Percentiles rank a stretch among this genome's conserved stretches.
Evolutionary conservation across 2,888 invertebrate species (phyloP).

Genomic region (Tanytarsus gracilentus): DNA sequence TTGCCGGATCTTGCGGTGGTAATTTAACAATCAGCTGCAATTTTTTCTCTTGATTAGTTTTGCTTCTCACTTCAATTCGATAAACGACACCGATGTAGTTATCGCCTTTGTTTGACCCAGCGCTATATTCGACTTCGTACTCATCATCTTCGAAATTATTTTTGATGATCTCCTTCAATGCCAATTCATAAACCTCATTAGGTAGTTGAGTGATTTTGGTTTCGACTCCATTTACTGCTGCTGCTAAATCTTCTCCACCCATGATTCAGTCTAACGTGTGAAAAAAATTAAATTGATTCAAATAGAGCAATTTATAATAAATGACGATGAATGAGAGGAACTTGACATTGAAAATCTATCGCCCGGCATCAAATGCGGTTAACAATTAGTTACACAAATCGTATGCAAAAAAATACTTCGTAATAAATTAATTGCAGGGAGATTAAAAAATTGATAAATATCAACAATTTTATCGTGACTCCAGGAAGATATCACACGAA

Average conservation of each 20-base stretch:
- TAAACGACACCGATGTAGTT: conserved; percentile 39
- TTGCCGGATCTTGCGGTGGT: conserved; percentile 36
- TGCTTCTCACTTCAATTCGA: conserved; percentile 32
- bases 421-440: too few species aligned
- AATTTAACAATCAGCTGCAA: conserved; percentile 35
- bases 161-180: conserved; percentile 34
- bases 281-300: neutral
- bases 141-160: conserved; percentile 30
- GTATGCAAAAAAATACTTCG: too few species aligned
- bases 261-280: neutral
- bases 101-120: conserved; percentile 38
- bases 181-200: conserved; percentile 33
- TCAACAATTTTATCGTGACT: too few species aligned
- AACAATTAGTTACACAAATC: too few species aligned
- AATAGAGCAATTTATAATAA: too few species aligned
- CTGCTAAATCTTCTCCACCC: neutral
- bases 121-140: too few species aligned
- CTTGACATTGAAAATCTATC: conserved; percentile 4
- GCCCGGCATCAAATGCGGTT: too few species aligned
- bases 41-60: neutral
- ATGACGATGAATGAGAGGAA: neutral
- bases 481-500: too few species aligned
- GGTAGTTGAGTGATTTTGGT: conserved; percentile 32
- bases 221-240: neutral
- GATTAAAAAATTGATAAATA: too few species aligned